These are phyloP conservation scores for Siderastrea siderea DNA, from an alignment of 92 coral and sea anemone genomes.

Conservation along the genomic window DNA sequence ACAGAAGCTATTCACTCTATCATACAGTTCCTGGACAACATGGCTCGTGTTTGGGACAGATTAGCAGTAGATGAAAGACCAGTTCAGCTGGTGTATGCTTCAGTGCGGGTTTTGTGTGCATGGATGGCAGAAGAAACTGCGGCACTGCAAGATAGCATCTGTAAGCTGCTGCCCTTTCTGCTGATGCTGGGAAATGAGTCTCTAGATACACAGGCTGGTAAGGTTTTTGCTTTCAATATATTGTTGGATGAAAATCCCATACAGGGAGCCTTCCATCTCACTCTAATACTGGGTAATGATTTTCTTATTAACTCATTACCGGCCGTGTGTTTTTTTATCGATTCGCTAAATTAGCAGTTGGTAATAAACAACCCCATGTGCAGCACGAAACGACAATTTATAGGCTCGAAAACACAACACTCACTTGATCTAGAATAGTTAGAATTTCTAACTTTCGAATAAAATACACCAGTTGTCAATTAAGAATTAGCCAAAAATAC, in stretches of 20 bases:
- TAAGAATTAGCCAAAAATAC: no score
- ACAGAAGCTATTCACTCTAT: slow-evolving; percentile 82
- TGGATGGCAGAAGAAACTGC: slow-evolving; percentile 98
- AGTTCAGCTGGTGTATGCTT: slow-evolving; percentile 71
- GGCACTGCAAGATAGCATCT: slow-evolving; percentile 82
- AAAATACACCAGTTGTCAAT: no score
- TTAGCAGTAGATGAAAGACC: slow-evolving; percentile 7
- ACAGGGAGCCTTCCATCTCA: background rate
- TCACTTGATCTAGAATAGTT: no score
- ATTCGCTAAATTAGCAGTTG: no score
- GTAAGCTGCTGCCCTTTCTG: slow-evolving; percentile 84
- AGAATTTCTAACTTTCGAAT: no score
- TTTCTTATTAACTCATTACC: no score
- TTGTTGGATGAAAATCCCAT: background rate
- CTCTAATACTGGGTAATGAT: background rate
- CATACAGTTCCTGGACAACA: slow-evolving; percentile 66
- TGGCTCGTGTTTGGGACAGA: background rate
- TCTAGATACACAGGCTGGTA: slow-evolving; percentile 33
- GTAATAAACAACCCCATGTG: no score
- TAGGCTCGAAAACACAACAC: no score
- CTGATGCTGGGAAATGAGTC: slow-evolving; percentile 71
- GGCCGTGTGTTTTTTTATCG: no score
- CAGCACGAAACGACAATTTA: no score
- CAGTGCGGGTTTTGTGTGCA: slow-evolving; percentile 82
- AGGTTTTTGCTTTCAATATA: background rate